A percentile compares a stretch with the other conserved stretches of the same genome.
Evolutionary conservation across 2,113 vertebrate genomes (phyloP).

Genomic region (Catharus fuscescens): DNA sequence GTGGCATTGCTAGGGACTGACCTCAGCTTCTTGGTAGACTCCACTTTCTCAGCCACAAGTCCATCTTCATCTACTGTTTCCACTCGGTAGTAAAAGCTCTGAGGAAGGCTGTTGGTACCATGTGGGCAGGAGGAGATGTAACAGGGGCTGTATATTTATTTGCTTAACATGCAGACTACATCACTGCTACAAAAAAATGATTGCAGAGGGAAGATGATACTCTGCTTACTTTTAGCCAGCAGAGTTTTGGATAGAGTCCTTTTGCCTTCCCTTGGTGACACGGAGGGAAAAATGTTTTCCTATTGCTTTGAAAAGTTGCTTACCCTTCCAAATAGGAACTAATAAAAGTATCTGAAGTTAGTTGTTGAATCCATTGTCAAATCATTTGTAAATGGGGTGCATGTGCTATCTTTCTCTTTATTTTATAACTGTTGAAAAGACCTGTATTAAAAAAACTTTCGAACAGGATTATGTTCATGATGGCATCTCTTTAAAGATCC

Average conservation of each 20-base stretch:
- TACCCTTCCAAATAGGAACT: not conserved
- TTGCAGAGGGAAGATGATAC: not conserved
- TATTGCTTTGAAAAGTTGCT: not conserved
- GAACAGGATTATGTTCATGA: not conserved
- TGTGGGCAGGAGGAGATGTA: accelerated
- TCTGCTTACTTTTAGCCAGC: not conserved
- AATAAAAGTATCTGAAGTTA: not conserved
- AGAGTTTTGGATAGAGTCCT: not conserved
- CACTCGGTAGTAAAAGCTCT: not conserved
- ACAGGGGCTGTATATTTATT: not conserved
- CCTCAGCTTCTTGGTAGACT: not conserved
- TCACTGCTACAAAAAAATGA: not conserved
- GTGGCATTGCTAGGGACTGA: not conserved
- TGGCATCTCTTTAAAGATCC: not conserved
- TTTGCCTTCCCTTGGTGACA: not conserved
- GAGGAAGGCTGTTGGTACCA: not conserved
- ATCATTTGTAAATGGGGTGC: not conserved
- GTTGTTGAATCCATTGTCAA: not conserved
- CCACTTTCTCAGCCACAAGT: not conserved
- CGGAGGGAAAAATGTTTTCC: not conserved
- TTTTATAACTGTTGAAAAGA: not conserved
- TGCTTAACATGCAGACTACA: not conserved
- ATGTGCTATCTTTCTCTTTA: not conserved
- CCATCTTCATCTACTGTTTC: not conserved
- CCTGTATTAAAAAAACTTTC: not conserved